These are phyloP conservation scores for Acyrthosiphon pisum DNA, from an alignment of 1,140 invertebrate genomes.

Conservation along the genomic window DNA sequence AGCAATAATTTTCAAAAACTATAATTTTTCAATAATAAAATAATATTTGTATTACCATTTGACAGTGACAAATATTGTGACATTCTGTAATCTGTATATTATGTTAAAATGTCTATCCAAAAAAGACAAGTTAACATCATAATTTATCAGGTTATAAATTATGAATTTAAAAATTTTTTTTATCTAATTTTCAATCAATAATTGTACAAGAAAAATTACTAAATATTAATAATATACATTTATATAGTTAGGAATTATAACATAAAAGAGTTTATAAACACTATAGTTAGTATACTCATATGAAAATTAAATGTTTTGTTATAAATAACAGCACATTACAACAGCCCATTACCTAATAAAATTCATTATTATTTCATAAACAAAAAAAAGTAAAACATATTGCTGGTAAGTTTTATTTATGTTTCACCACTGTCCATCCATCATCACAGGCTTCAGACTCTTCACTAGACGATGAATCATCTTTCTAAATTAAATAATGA, in stretches of 20 bases:
- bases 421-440: constrained; percentile 54
- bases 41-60: not conserved
- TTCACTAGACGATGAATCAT: constrained; percentile 42
- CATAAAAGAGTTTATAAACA: not conserved
- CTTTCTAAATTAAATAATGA: not conserved
- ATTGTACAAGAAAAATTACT: not conserved
- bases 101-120: not conserved
- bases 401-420: constrained; percentile 27
- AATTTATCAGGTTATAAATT: not conserved
- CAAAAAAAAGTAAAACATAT: not conserved
- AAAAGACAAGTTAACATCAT: not conserved
- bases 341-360: constrained; percentile 15
- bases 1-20: not conserved
- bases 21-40: not conserved
- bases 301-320: not conserved
- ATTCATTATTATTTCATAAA: constrained; percentile 21
- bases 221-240: constrained; percentile 2
- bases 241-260: not conserved
- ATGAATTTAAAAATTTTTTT: not conserved
- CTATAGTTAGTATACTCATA: not conserved
- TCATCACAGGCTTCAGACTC: constrained; percentile 14
- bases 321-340: constrained; percentile 1
- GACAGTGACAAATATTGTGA: not conserved
- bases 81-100: not conserved
- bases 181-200: not conserved